phyloP scores from a whole-genome alignment of 2,797 vertebrate genomes.

The Zenarchopterus dispar region DNA sequence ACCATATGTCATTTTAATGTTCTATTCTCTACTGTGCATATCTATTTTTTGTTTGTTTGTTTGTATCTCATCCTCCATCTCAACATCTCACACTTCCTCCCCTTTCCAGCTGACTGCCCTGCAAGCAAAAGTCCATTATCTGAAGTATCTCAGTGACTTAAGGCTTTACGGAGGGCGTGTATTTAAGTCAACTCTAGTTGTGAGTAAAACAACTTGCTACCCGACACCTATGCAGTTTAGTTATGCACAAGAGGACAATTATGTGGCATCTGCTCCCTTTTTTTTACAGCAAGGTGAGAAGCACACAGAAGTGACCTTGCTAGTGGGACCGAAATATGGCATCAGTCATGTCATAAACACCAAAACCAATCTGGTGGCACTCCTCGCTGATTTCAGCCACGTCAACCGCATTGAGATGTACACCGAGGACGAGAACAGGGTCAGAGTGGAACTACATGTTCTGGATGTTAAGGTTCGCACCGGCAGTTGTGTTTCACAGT shows the following conservation, averaged over 20 bases:
- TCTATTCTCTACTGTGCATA: no score
- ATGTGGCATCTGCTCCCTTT: slow-evolving; percentile 31
- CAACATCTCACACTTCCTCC: slow-evolving; percentile 8
- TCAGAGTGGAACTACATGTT: slow-evolving; percentile 97
- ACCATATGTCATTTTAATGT: not conserved
- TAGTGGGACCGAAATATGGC: slow-evolving; percentile 96
- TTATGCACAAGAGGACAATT: slow-evolving; percentile 7
- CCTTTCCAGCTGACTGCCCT: slow-evolving; percentile 90
- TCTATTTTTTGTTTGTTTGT: not conserved
- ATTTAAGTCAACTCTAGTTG: slow-evolving; percentile 94
- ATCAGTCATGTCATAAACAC: slow-evolving; percentile 99
- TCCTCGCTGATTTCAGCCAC: slow-evolving; percentile 97
- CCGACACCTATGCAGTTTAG: not conserved
- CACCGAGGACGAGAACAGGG: slow-evolving; percentile 91
- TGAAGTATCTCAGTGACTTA: slow-evolving; percentile 97
- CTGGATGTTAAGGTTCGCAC: slow-evolving; percentile 90
- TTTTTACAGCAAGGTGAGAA: slow-evolving; percentile 94
- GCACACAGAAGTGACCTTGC: slow-evolving; percentile 94
- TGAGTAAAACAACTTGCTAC: slow-evolving; percentile 75
- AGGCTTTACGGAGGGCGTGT: slow-evolving; percentile 96
- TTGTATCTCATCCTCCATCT: slow-evolving; percentile 4
- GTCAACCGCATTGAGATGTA: slow-evolving; percentile 99
- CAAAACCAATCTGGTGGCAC: slow-evolving; percentile 96
- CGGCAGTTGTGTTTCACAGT: slow-evolving; percentile 10
- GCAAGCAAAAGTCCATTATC: slow-evolving; percentile 98